phyloP scores from a whole-genome alignment of 1,140 invertebrate genomes.

The Drosophila elegans region DNA sequence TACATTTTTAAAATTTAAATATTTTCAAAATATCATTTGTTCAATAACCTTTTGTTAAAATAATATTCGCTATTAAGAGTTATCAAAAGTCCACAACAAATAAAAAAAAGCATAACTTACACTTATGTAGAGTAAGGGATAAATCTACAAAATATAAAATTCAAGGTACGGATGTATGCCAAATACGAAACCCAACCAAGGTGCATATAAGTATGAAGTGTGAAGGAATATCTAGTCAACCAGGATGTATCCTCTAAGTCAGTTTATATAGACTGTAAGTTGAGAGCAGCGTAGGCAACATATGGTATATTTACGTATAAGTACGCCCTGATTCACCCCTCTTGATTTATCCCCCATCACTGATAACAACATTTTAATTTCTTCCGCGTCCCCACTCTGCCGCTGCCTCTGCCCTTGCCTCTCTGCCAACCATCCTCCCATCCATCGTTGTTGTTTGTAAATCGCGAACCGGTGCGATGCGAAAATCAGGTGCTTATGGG shows the following conservation, averaged over 20 bases:
- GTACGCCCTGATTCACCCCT: constrained; percentile 1
- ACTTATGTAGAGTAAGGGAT: too few relatives aligned
- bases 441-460: not conserved
- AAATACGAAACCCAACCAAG: constrained; percentile 6
- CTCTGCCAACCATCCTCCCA: constrained; percentile 7
- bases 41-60: too few relatives aligned
- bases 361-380: constrained; percentile 51
- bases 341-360: constrained; percentile 21
- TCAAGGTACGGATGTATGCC: constrained; percentile 4
- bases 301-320: not conserved
- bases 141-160: too few relatives aligned
- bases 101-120: too few relatives aligned
- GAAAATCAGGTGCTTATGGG: constrained; percentile 36
- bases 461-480: not conserved
- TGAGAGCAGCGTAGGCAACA: not conserved
- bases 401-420: constrained; percentile 31
- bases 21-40: too few relatives aligned
- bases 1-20: too few relatives aligned
- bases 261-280: constrained; percentile 7
- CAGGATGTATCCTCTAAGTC: constrained; percentile 10
- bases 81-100: too few relatives aligned
- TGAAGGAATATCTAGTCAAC: not conserved
- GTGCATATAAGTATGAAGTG: constrained; percentile 27
- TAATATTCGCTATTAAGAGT: too few relatives aligned
- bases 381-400: constrained; percentile 25